These are phyloP conservation scores for Alauda arvensis DNA, from an alignment of 2,797 vertebrate genomes.

Conservation along the genomic window DNA sequence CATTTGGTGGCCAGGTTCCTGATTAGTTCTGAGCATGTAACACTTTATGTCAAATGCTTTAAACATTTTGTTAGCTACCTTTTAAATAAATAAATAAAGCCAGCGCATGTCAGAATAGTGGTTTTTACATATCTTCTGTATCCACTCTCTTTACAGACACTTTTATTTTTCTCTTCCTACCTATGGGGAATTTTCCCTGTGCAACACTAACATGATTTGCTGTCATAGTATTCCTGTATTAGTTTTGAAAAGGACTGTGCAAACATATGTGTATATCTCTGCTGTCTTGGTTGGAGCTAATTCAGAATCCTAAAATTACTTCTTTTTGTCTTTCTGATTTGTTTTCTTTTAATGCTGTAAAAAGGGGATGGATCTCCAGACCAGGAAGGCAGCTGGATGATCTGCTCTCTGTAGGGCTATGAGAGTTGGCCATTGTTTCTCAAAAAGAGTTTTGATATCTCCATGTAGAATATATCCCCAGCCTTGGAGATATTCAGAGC, in stretches of 20 bases:
- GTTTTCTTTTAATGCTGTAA: background rate
- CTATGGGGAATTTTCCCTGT: background rate
- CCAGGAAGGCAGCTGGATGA: background rate
- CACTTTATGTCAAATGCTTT: background rate
- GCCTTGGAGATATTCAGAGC: background rate
- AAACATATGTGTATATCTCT: background rate
- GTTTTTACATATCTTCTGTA: background rate
- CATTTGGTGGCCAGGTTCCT: background rate
- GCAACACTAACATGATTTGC: background rate
- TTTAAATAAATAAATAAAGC: background rate
- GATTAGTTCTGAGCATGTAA: background rate
- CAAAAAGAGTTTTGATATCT: background rate
- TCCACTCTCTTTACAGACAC: background rate
- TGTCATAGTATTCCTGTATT: background rate
- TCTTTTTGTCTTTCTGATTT: background rate
- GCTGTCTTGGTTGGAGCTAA: background rate
- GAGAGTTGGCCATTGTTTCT: background rate
- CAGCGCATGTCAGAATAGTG: background rate
- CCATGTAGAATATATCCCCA: background rate
- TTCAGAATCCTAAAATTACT: background rate
- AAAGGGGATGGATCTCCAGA: background rate
- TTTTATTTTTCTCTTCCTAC: background rate
- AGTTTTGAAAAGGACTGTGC: background rate
- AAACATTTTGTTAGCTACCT: background rate
- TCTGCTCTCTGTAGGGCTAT: background rate